Conservation (phyloP, 2,888 invertebrate species). For the Oxystoma pomonae region DNA sequence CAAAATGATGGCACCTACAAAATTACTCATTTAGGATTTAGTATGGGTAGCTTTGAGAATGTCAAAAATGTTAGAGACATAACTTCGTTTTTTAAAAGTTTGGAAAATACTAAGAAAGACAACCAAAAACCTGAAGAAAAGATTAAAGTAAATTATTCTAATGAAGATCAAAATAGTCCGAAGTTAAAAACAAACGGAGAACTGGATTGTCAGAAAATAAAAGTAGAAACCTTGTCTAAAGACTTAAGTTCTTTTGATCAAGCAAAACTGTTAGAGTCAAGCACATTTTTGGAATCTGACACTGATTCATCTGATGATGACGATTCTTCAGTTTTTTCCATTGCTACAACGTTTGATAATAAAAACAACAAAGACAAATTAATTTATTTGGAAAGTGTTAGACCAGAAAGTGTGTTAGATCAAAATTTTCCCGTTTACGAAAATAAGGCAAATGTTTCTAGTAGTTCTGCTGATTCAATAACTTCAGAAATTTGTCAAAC, state of each 20-base stretch:
- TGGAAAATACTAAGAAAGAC: constrained; percentile 13
- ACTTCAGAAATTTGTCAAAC: constrained; percentile 19
- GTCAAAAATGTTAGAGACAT: constrained; percentile 49
- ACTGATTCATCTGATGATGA: not conserved
- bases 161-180: too few relatives aligned
- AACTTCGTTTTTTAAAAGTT: constrained; percentile 35
- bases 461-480: constrained; percentile 26
- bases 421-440: constrained; percentile 12
- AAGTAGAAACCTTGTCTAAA: not conserved
- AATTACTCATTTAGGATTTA: constrained; percentile 70
- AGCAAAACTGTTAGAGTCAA: not conserved
- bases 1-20: constrained; percentile 45
- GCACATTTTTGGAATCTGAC: not conserved
- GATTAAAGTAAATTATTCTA: constrained; percentile 13
- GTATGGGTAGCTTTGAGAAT: constrained; percentile 74
- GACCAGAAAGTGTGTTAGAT: constrained; percentile 16
- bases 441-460: constrained; percentile 2
- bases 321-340: not conserved
- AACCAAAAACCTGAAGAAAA: constrained; percentile 18
- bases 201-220: too few relatives aligned
- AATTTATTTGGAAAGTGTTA: constrained; percentile 25
- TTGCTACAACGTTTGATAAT: not conserved
- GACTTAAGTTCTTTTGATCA: not conserved
- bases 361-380: constrained; percentile 9
- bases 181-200: not conserved